These are phyloP conservation scores for Alloscopus bannaensis DNA, from an alignment of 2,888 invertebrate genomes.

Conservation along the genomic window DNA sequence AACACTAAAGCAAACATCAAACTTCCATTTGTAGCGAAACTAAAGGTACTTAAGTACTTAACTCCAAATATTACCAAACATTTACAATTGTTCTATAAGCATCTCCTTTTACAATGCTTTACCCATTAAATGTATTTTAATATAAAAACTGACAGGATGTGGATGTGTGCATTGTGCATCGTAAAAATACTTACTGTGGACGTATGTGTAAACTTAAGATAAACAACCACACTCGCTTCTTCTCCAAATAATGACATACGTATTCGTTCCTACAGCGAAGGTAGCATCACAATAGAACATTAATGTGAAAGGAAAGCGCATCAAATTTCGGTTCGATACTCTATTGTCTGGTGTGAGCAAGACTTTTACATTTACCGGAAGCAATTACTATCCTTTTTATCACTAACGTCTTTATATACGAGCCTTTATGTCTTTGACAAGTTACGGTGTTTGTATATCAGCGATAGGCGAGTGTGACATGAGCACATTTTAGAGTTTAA, in stretches of 20 bases:
- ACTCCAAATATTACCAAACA: no score
- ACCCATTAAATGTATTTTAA: no score
- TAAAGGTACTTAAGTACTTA: no score
- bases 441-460: neutral
- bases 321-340: neutral
- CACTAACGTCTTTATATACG: neutral
- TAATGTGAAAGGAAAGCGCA: neutral
- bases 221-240: no score
- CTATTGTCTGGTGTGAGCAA: neutral
- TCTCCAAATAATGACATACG: no score
- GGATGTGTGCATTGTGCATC: neutral
- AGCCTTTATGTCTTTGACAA: neutral
- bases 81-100: no score
- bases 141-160: no score
- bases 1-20: no score
- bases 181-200: neutral
- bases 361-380: conserved; percentile 1
- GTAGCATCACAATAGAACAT: neutral
- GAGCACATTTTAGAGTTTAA: neutral
- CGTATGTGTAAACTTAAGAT: no score
- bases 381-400: neutral
- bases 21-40: no score
- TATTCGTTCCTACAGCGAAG: neutral
- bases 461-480: neutral
- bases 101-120: no score